These are phyloP conservation scores for Uloborus plumipes DNA, from an alignment of 2,888 invertebrate genomes.

Conservation along the genomic window DNA sequence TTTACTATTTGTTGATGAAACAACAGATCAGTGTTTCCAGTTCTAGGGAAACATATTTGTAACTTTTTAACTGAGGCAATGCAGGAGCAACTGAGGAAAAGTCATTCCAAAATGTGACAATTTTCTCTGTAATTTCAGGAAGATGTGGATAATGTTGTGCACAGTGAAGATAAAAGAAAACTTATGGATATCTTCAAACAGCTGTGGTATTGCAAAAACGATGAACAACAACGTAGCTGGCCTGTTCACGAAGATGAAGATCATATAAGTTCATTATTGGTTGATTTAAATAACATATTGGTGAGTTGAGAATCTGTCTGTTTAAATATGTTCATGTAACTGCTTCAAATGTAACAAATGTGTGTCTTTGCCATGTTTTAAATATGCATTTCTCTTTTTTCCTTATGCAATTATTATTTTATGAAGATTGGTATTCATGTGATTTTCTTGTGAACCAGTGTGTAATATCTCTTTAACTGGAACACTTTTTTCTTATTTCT, in stretches of 20 bases:
- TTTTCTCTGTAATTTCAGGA: conserved; percentile 28
- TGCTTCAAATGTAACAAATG: too few species aligned
- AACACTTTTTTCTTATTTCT: too few species aligned
- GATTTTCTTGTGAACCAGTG: too few species aligned
- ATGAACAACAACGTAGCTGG: conserved; percentile 96
- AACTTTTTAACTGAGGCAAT: background rate
- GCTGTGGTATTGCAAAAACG: conserved; percentile 90
- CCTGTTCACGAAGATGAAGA: conserved; percentile 93
- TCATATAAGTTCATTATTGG: conserved; percentile 86
- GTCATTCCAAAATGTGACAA: background rate
- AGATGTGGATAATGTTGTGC: conserved; percentile 24
- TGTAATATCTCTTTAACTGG: too few species aligned
- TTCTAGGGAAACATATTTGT: background rate
- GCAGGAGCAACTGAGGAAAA: background rate
- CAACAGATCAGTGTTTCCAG: background rate
- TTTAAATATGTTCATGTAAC: background rate
- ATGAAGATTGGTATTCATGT: too few species aligned
- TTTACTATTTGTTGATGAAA: background rate
- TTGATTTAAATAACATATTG: conserved; percentile 72
- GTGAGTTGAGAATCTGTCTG: conserved; percentile 66
- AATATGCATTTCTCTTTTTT: too few species aligned
- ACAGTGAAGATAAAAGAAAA: conserved; percentile 86
- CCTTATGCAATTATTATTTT: too few species aligned
- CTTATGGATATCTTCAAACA: conserved; percentile 87
- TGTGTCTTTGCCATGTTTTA: too few species aligned